Base-by-base conservation (phyloP, 2,888 invertebrate species). In the Eudemis profundana region DNA sequence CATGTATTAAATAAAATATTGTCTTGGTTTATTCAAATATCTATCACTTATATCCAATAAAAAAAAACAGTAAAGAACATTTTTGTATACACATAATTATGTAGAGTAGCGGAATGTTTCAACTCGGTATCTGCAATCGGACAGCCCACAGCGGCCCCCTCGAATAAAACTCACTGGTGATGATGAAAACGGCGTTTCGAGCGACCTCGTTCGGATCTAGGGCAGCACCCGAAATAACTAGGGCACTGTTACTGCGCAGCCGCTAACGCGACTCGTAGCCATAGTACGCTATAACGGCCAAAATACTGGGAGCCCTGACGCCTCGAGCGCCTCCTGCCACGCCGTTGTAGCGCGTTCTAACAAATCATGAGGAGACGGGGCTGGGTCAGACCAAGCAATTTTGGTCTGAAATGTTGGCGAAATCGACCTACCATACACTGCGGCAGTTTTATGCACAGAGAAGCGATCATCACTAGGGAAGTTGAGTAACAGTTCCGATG, bases 151-250 rank as follows among this genome's bases (percentile, higher is more conserved):
- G 86, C 73, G 90, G 89, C 90, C 89, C 87, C 89, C 85, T 85
- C 85, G 81, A 83, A 85, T 84, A 82, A 86, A 86, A 86, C 83
- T 79, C 76, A 79, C 76, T 81, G 79, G 75, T 84, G 85, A 84
- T 88, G 87, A 87, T 89, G 89, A 88, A 89, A 88, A 89, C 87
- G 79, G 81, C 84, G 83, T 83, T 85, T 81, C 79, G 71, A 76
- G 73, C 75, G 89, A 83, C 90, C 89, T 89, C 88, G 89, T 85
- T 86, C 69, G 74, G 74, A 90, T 87, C 85, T 90, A 89, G 90
- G 87, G 85, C 90, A 82, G 82, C 81, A 88, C 86, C 91, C 89
- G 78, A 90, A 90, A 90, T 90, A 90, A 90, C 90, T 89, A 86
- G 89, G 89, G 79, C 90, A 87, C 84, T 82, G 86, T 89, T 86